Evolutionary conservation across 2,113 vertebrate species (phyloP), one percentile per base, ranked within the genome.

Genomic region (Atractosteus spatula): DNA sequence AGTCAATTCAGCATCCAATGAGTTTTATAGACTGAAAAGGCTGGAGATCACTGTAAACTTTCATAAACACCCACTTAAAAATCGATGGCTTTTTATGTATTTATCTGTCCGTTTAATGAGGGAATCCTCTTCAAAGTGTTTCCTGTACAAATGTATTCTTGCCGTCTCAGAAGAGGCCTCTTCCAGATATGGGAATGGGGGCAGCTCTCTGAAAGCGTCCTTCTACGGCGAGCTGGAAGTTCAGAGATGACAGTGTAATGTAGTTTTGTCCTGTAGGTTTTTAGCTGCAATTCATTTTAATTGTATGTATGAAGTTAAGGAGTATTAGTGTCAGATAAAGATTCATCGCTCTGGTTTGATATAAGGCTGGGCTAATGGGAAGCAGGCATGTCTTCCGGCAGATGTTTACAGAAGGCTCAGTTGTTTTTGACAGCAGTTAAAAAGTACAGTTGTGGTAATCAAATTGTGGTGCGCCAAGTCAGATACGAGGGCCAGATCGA

Each of bases 341-440:
- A 89, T 89, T 89, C 89, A 88, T 91, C 88, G 87, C 88, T 64
- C 7, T 14, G 8, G 80, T 7, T 61, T 88, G 92, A 87, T 88
- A 88, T 85, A 90, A 83, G 78, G 85, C 85, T 12, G 68, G 81
- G 74, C 81, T 87, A 79, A 78, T 83, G 79, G 90, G 86, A 83
- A 43, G 86, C 88, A 83, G 89, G 88, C 87, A 85, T 90, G 86
- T 88, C 90, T 83, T 85, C 87, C 81, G 80, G 90, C 91, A 92
- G 90, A 90, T 93, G 90, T 86, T 90, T 89, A 79, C 84, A 83
- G 80, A 85, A 85, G 90, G 84, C 86, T 51, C 87, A 83, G 87
- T 90, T 90, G 90, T 86, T 83, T 81, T 80, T 92, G 91, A 90
- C 92, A 92, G 91, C 92, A 87, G 89, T 91, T 89, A 88, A 92